A percentile compares a stretch with the other conserved stretches of the same genome.
Conservation (phyloP, 2,888 invertebrate species). For the Pheosia tremula region DNA sequence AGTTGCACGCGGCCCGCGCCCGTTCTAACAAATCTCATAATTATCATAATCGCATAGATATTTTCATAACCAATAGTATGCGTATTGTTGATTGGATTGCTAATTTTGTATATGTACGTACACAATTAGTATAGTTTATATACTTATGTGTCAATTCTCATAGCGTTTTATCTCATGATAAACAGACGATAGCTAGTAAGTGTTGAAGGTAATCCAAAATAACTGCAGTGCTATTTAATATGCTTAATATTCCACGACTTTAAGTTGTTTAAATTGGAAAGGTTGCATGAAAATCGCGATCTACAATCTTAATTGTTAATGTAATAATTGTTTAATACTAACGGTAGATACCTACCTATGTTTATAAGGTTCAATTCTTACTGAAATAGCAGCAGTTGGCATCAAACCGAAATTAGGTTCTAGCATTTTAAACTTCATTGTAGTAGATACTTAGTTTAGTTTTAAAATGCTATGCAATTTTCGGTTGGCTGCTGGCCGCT, state of each 20-base stretch:
- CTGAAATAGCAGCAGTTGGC: too few species aligned
- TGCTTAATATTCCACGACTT: conserved; percentile 59
- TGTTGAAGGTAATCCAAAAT: conserved; percentile 78
- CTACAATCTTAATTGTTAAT: conserved; percentile 35
- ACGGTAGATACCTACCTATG: conserved; percentile 22
- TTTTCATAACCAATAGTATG: conserved; percentile 81
- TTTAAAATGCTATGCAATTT: too few species aligned
- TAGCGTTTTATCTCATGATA: conserved; percentile 81
- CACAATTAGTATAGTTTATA: conserved; percentile 85
- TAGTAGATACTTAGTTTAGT: too few species aligned
- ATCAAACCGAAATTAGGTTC: too few species aligned
- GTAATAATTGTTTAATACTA: conserved; percentile 27
- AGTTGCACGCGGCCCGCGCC: conserved; percentile 22
- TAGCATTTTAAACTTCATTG: too few species aligned
- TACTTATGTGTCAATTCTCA: conserved; percentile 86
- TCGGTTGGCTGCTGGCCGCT: too few species aligned
- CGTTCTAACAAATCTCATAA: conserved; percentile 64
- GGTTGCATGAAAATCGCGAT: conserved; percentile 25
- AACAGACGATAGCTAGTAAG: conserved; percentile 83
- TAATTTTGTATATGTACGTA: conserved; percentile 83
- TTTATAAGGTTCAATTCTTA: neutral
- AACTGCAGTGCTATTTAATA: conserved; percentile 68
- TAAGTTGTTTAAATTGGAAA: conserved; percentile 41
- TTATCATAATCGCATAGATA: conserved; percentile 72
- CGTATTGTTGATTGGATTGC: conserved; percentile 82